Conservation (phyloP, 2,113 vertebrate species). For the Triplophysa rosa region DNA sequence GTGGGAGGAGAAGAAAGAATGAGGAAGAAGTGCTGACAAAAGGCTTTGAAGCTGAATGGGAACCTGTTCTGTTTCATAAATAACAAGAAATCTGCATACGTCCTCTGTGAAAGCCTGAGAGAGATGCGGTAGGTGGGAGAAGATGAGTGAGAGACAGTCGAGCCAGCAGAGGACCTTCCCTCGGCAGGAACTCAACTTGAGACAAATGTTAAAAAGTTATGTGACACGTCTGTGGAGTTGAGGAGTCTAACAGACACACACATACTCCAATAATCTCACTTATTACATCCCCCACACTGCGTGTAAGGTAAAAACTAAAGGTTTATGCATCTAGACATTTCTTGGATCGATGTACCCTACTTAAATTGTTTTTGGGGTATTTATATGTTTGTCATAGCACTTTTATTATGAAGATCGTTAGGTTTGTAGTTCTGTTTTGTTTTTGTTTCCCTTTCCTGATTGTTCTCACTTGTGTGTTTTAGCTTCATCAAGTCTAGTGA, state of each 20-base stretch:
- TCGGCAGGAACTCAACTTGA: conserved; percentile 25
- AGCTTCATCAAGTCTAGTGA: too few species aligned
- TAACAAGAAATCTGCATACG: conserved; percentile 44
- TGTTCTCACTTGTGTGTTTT: too few species aligned
- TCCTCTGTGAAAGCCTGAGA: neutral
- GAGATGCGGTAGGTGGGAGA: conserved; percentile 15
- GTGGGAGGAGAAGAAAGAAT: conserved; percentile 37
- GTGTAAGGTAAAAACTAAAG: neutral
- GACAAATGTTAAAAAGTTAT: conserved; percentile 32
- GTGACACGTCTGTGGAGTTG: conserved; percentile 18
- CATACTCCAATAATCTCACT: neutral
- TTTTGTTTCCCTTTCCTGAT: too few species aligned
- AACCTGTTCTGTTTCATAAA: conserved; percentile 49
- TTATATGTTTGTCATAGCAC: too few species aligned
- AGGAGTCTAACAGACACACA: conserved; percentile 1
- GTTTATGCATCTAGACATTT: too few species aligned
- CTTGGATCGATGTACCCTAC: too few species aligned
- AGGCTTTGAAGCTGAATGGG: conserved; percentile 46
- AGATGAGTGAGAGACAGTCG: conserved; percentile 27
- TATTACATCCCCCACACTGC: neutral
- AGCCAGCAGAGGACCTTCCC: conserved; percentile 33
- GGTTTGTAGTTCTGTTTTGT: too few species aligned
- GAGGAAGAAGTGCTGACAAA: conserved; percentile 55
- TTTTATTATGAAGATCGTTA: too few species aligned
- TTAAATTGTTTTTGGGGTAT: too few species aligned